A percentile compares a stretch with the other conserved stretches of the same genome.
Evolutionary conservation across 2,888 invertebrate species (phyloP).

Genomic region (Oscheius sp.): DNA sequence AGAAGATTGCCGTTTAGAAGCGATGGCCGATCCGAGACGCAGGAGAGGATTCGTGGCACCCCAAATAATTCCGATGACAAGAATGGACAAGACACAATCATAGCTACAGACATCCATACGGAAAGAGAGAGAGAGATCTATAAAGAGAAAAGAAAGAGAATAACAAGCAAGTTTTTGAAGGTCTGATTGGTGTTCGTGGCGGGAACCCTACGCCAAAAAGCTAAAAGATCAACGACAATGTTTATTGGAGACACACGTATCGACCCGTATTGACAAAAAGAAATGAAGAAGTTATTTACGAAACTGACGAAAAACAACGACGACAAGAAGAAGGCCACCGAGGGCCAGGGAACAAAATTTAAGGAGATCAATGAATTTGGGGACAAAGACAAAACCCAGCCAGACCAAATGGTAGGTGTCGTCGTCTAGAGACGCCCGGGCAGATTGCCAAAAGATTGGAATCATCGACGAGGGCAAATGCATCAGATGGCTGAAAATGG

Average conservation of each 20-base stretch:
- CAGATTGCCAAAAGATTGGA: constrained; percentile 61
- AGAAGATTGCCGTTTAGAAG: not conserved
- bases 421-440: constrained; percentile 48
- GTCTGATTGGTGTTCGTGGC: too few relatives aligned
- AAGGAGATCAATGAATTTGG: constrained; percentile 46
- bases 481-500: constrained; percentile 51
- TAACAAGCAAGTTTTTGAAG: not conserved
- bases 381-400: constrained; percentile 58
- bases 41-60: constrained; percentile 58
- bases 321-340: constrained; percentile 43
- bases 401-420: constrained; percentile 50
- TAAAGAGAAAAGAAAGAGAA: not conserved
- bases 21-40: constrained; percentile 40
- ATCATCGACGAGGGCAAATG: constrained; percentile 58
- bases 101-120: constrained; percentile 37
- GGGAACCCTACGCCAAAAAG: too few relatives aligned
- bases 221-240: too few relatives aligned
- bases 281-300: constrained; percentile 5
- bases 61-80: constrained; percentile 50
- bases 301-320: constrained; percentile 38
- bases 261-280: not conserved
- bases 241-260: not conserved
- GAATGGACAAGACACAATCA: constrained; percentile 41
- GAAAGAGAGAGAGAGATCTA: not conserved
- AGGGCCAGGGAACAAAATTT: constrained; percentile 48